Evolutionary conservation across 2,797 vertebrate species (phyloP).

Genomic region (Aeoliscus strigatus): DNA sequence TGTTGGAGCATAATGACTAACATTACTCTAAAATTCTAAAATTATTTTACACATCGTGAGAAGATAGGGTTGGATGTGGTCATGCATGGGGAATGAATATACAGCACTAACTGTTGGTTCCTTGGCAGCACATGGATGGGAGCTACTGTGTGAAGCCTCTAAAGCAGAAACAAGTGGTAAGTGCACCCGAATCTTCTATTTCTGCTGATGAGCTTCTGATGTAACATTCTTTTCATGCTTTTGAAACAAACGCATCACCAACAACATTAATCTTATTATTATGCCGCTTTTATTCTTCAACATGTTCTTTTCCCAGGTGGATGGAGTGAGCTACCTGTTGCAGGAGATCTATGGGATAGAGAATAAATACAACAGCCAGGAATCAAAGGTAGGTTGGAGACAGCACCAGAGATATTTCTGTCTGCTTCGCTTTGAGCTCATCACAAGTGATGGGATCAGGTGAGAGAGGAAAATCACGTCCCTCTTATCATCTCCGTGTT

Average conservation of each 20-base stretch:
- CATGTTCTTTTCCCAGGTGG: constrained; percentile 77
- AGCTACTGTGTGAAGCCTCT: constrained; percentile 96
- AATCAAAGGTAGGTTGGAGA: constrained; percentile 79
- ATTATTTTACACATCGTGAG: too few relatives aligned
- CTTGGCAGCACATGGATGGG: constrained; percentile 86
- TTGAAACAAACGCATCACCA: constrained; percentile 20
- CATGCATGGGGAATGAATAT: not conserved
- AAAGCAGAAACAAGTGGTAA: constrained; percentile 99
- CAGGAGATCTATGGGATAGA: constrained; percentile 99
- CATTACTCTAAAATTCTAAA: too few relatives aligned
- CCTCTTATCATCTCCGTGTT: not conserved
- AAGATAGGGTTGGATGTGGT: too few relatives aligned
- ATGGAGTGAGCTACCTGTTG: constrained; percentile 96
- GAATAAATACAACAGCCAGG: constrained; percentile 97
- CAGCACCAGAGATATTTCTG: not conserved
- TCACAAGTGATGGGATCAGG: constrained; percentile 1
- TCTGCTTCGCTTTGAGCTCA: not conserved
- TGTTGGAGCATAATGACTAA: too few relatives aligned
- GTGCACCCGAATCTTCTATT: constrained; percentile 31
- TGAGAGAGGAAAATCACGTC: too few relatives aligned
- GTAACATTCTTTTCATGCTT: constrained; percentile 3
- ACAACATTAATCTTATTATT: constrained; percentile 16
- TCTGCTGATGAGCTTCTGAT: too few relatives aligned
- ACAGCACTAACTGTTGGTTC: constrained; percentile 10
- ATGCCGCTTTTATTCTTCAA: constrained; percentile 22